Evolutionary conservation across 2,113 vertebrate genomes (phyloP).

Genomic region (Cephalopholis sonnerati): DNA sequence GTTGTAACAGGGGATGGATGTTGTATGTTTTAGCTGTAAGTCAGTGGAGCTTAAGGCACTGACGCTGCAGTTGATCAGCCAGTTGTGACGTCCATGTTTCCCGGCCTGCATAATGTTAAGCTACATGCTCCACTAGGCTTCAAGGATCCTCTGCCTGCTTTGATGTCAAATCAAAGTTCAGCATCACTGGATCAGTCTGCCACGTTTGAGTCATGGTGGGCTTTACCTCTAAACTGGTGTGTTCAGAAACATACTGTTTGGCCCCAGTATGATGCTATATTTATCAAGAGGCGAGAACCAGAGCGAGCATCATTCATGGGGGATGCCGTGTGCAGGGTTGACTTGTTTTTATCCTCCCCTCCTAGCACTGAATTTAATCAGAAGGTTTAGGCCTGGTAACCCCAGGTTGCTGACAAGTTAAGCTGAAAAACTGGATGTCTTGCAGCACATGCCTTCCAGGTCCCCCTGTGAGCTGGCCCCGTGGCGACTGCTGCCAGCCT

Average conservation of each 20-base stretch:
- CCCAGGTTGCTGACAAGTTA: slow-evolving; percentile 56
- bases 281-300: slow-evolving; percentile 6
- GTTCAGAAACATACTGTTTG: neutral
- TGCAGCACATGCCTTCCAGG: slow-evolving; percentile 34
- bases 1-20: neutral
- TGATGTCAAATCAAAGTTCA: slow-evolving; percentile 25
- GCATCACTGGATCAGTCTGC: slow-evolving; percentile 22
- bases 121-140: neutral
- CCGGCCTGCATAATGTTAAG: slow-evolving; percentile 7
- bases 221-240: slow-evolving; percentile 5
- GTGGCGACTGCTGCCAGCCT: slow-evolving; percentile 53
- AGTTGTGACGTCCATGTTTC: slow-evolving; percentile 18
- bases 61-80: slow-evolving; percentile 9
- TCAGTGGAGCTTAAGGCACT: neutral
- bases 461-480: slow-evolving; percentile 34
- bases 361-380: slow-evolving; percentile 33
- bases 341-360: slow-evolving; percentile 21
- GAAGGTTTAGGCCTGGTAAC: slow-evolving; percentile 47
- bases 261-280: neutral
- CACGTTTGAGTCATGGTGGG: neutral
- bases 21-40: neutral
- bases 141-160: neutral
- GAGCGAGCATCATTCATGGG: slow-evolving; percentile 14
- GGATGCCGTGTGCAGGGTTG: neutral
- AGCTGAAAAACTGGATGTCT: slow-evolving; percentile 47